Percentiles rank a stretch among this genome's conserved stretches.
Conservation (phyloP, 1,140 invertebrate genomes). For the Phthorimaea operculella region DNA sequence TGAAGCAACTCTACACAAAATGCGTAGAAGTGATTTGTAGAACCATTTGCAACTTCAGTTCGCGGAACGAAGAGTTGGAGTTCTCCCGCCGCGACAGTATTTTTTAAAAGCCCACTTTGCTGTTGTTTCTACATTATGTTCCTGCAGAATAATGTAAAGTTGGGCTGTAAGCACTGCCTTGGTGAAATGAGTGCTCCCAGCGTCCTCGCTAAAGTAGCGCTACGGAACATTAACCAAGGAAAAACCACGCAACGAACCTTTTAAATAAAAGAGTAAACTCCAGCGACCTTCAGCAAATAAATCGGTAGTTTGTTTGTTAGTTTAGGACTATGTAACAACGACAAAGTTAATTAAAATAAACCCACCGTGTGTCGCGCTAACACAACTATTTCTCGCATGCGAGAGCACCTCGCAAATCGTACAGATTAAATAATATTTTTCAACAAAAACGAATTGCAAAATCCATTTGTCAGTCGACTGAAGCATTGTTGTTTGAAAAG, state of each 20-base stretch:
- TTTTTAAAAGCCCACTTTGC: conserved; percentile 1
- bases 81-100: background rate
- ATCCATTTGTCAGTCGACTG: too few relatives aligned
- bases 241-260: background rate
- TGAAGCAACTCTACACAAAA: too few relatives aligned
- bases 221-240: background rate
- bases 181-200: background rate
- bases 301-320: conserved; percentile 1
- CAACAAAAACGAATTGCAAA: too few relatives aligned
- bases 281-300: background rate
- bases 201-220: background rate
- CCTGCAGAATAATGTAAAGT: conserved; percentile 1
- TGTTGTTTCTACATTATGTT: conserved; percentile 1
- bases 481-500: too few relatives aligned
- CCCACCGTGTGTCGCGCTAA: background rate
- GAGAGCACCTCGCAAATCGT: too few relatives aligned
- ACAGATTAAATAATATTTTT: too few relatives aligned
- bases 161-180: background rate
- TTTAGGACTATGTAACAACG: background rate
- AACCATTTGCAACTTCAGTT: background rate
- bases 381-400: too few relatives aligned
- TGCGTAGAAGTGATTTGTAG: background rate
- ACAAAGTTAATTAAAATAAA: background rate
- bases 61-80: background rate
- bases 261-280: background rate